These are phyloP conservation scores for Periphyllus acericola DNA, from an alignment of 2,888 invertebrate species.

Conservation along the genomic window DNA sequence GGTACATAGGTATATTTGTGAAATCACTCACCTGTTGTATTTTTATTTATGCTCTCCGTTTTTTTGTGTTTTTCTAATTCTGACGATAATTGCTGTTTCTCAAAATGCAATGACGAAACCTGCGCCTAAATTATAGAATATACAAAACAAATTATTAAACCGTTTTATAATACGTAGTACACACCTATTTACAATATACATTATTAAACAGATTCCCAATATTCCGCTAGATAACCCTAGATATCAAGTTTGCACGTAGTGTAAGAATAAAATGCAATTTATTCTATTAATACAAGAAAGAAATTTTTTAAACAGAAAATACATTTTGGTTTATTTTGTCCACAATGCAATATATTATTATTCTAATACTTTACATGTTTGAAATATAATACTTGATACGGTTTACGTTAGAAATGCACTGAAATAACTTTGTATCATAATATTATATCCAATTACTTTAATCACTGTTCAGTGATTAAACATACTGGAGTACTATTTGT, in stretches of 20 bases:
- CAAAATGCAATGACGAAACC: constrained; percentile 38
- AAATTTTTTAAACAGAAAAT: too few relatives aligned
- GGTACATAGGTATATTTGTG: neutral
- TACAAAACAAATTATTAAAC: neutral
- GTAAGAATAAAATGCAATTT: too few relatives aligned
- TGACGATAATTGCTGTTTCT: constrained; percentile 23
- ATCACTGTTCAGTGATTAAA: neutral
- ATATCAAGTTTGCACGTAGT: too few relatives aligned
- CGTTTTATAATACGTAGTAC: too few relatives aligned
- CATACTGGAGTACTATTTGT: neutral
- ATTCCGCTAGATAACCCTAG: too few relatives aligned
- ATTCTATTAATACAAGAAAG: too few relatives aligned
- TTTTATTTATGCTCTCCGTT: constrained; percentile 18
- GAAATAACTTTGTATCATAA: neutral
- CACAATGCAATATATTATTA: too few relatives aligned
- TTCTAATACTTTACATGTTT: neutral
- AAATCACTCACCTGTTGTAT: constrained; percentile 21
- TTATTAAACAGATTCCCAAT: too few relatives aligned
- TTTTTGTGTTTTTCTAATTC: constrained; percentile 37
- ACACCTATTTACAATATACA: too few relatives aligned
- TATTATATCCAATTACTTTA: constrained; percentile 18
- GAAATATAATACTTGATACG: constrained; percentile 1
- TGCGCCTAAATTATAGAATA: constrained; percentile 2
- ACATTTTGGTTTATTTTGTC: too few relatives aligned
- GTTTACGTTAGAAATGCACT: neutral